A percentile compares a stretch with the other conserved stretches of the same genome.
These are phyloP conservation scores for Fratercula arctica DNA, from an alignment of 2,797 vertebrate species.

Conservation along the genomic window DNA sequence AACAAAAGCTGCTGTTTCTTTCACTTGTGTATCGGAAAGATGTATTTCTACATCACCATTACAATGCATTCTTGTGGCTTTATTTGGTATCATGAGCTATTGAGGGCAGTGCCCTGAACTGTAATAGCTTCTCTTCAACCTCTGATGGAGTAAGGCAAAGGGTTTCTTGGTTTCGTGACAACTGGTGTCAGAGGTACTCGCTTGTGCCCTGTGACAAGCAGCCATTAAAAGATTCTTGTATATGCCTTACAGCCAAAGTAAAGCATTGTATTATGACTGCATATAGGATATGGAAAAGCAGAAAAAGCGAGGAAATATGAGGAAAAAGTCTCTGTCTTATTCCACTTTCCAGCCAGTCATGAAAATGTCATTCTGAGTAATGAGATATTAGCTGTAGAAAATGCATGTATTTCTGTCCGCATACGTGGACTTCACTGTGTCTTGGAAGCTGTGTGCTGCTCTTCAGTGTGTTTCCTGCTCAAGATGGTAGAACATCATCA, in stretches of 20 bases:
- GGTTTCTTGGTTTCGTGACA: not conserved
- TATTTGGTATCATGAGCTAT: not conserved
- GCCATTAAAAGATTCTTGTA: not conserved
- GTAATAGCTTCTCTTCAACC: not conserved
- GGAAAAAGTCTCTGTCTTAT: not conserved
- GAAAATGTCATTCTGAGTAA: not conserved
- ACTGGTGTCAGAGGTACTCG: not conserved
- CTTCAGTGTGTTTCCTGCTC: not conserved
- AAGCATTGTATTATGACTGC: not conserved
- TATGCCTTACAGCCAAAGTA: not conserved
- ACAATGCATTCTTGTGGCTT: not conserved
- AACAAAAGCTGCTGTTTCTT: not conserved
- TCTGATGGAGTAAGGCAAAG: not conserved
- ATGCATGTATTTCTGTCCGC: not conserved
- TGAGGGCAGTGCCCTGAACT: not conserved
- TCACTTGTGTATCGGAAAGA: not conserved
- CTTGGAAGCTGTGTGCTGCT: not conserved
- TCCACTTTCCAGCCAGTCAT: not conserved
- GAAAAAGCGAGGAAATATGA: not conserved
- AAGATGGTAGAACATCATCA: not conserved
- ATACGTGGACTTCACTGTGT: not conserved
- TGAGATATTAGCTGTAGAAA: not conserved
- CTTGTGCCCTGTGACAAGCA: not conserved
- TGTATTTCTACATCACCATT: rapidly evolving
- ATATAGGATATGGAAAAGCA: not conserved